These are phyloP conservation scores for Pelodiscus sinensis DNA, from an alignment of 2,113 vertebrate species.

Conservation along the genomic window DNA sequence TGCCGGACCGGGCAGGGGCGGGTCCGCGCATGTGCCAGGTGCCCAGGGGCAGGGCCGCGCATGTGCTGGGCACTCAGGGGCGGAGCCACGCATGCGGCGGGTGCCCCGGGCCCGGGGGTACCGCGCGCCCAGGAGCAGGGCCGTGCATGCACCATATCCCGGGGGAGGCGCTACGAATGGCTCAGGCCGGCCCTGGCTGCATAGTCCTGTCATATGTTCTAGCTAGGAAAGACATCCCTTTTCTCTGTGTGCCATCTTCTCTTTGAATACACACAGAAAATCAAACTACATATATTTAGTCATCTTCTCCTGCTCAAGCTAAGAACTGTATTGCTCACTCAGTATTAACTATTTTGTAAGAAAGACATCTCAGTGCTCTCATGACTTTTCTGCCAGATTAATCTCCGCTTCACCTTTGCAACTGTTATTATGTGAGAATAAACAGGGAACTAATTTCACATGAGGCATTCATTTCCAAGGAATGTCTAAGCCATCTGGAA, in stretches of 20 bases:
- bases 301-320: background rate
- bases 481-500: constrained; percentile 27
- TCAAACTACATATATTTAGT: background rate
- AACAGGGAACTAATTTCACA: constrained; percentile 29
- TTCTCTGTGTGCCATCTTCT: background rate
- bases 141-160: no score
- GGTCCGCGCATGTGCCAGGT: no score
- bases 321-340: background rate
- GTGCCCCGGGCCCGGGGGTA: no score
- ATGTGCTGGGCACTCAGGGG: no score
- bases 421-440: constrained; percentile 33
- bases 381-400: background rate
- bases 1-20: no score
- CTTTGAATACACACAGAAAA: constrained; percentile 9
- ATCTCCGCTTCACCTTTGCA: constrained; percentile 31
- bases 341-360: background rate
- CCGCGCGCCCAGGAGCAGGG: no score
- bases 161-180: no score
- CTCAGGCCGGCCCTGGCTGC: no score
- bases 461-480: constrained; percentile 3
- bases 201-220: background rate
- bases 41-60: no score
- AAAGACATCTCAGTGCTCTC: constrained; percentile 2
- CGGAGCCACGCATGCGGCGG: no score
- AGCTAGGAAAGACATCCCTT: background rate